Conservation (phyloP, 2,888 invertebrate species). For the Eristalinus aeneus region DNA sequence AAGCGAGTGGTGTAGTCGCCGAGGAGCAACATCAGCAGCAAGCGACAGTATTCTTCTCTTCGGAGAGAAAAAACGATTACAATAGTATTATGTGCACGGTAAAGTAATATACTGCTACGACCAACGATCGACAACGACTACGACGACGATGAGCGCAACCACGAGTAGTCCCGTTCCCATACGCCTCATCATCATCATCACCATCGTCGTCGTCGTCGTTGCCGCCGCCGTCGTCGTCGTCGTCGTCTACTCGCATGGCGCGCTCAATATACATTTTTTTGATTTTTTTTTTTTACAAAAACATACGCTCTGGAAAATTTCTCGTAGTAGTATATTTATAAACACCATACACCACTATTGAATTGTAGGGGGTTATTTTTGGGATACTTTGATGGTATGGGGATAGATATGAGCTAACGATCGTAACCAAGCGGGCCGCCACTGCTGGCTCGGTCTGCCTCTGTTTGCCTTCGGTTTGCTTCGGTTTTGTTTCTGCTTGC, state of each 20-base stretch:
- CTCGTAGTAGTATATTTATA: constrained; percentile 68
- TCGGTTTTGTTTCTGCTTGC: constrained; percentile 38
- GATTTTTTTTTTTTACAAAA: constrained; percentile 19
- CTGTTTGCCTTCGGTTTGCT: constrained; percentile 71
- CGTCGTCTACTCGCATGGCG: constrained; percentile 47
- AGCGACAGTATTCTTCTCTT: constrained; percentile 22
- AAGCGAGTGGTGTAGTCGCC: neutral
- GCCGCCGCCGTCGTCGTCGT: neutral
- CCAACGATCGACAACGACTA: constrained; percentile 35
- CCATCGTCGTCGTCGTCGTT: constrained; percentile 13
- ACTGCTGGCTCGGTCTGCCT: constrained; percentile 42
- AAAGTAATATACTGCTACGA: constrained; percentile 57
- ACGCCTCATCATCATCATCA: neutral
- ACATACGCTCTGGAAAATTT: constrained; percentile 65
- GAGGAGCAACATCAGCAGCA: constrained; percentile 5
- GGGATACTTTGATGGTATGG: constrained; percentile 74
- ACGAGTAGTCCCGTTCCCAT: constrained; percentile 58
- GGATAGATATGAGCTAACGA: constrained; percentile 72
- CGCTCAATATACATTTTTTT: constrained; percentile 41
- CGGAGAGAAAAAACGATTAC: constrained; percentile 56
- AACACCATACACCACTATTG: constrained; percentile 65
- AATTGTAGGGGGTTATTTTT: constrained; percentile 76
- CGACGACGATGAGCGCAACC: constrained; percentile 31
- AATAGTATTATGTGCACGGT: constrained; percentile 58
- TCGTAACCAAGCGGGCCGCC: constrained; percentile 63